phyloP scores from a whole-genome alignment of 2,888 invertebrate species.

The Teinopalpus imperialis region DNA sequence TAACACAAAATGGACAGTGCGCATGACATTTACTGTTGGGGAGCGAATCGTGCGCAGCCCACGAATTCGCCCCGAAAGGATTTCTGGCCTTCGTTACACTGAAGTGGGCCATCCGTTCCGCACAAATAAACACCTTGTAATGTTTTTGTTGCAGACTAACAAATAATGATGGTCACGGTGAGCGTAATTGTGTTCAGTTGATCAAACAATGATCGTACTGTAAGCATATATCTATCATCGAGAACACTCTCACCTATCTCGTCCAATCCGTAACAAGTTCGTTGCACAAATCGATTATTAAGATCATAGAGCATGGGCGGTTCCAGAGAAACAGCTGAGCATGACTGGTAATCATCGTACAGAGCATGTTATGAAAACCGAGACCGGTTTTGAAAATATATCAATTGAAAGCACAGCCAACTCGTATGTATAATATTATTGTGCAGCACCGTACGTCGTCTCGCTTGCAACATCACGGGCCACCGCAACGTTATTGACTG shows the following conservation, averaged over 20 bases:
- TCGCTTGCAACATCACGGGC: constrained; percentile 57
- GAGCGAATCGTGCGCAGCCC: constrained; percentile 47
- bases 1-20: constrained; percentile 54
- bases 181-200: background rate
- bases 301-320: constrained; percentile 20
- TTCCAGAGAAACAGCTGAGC: constrained; percentile 32
- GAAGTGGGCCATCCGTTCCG: constrained; percentile 55
- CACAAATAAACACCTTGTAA: constrained; percentile 40
- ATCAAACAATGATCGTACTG: background rate
- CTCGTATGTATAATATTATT: constrained; percentile 71
- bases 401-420: constrained; percentile 70
- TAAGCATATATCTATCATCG: constrained; percentile 5
- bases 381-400: constrained; percentile 77
- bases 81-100: constrained; percentile 59
- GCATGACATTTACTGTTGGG: constrained; percentile 64
- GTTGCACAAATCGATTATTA: constrained; percentile 24
- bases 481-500: constrained; percentile 58
- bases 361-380: constrained; percentile 69
- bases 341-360: constrained; percentile 34
- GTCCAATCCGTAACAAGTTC: constrained; percentile 8
- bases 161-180: constrained; percentile 2
- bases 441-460: constrained; percentile 48
- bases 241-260: constrained; percentile 1
- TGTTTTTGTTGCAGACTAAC: constrained; percentile 15
- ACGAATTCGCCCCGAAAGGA: constrained; percentile 62